Evolutionary conservation across 1,140 invertebrate species (phyloP).

Genomic region (Ladona fulva): DNA sequence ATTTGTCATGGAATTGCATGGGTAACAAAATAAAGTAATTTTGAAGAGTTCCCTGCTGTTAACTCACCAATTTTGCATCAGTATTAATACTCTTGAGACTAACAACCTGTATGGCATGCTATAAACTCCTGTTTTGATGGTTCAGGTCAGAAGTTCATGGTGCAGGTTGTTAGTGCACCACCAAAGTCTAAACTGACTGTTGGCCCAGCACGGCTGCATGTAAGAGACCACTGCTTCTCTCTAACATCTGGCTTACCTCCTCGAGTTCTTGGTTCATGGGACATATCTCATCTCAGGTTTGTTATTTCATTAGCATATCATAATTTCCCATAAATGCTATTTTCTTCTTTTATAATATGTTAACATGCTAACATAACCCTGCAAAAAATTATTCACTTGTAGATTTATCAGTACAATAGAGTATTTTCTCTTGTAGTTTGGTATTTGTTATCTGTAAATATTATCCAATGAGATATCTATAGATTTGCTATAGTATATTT

Average conservation of each 20-base stretch:
- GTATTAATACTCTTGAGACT: neutral
- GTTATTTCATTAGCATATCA: neutral
- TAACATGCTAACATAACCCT: neutral
- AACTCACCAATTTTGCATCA: too few species aligned
- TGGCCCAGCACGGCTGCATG: conserved; percentile 68
- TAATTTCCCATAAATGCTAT: neutral
- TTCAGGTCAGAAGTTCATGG: conserved; percentile 65
- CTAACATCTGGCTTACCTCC: conserved; percentile 74
- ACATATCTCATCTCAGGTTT: conserved; percentile 61
- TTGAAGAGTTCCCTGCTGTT: too few species aligned
- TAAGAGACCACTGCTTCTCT: conserved; percentile 70
- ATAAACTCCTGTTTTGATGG: conserved; percentile 21
- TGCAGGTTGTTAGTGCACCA: conserved; percentile 66
- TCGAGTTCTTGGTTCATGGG: conserved; percentile 64
- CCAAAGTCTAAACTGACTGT: conserved; percentile 56
- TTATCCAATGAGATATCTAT: too few species aligned
- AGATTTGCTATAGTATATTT: too few species aligned
- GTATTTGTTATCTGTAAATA: too few species aligned
- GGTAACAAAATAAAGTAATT: too few species aligned
- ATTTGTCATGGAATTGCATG: neutral
- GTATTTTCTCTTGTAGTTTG: too few species aligned
- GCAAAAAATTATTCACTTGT: neutral
- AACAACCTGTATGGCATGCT: neutral
- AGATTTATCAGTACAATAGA: too few species aligned
- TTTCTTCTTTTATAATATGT: neutral